Evolutionary conservation across 2,888 invertebrate genomes (phyloP), one percentile per base, ranked within the genome.

Genomic region (Tanypteryx hageni): DNA sequence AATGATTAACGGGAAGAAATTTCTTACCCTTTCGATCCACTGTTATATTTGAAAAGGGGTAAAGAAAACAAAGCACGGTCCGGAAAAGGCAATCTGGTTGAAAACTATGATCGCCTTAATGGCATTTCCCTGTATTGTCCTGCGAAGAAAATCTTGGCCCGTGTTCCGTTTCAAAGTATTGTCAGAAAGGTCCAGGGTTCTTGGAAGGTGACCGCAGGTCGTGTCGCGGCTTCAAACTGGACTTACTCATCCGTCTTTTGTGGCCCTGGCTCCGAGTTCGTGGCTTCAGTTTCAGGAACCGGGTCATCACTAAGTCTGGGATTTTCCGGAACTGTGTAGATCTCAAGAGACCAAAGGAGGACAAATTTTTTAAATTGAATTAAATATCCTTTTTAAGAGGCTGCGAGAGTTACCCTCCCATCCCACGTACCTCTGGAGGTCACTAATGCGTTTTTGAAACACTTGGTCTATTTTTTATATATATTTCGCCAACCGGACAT

Each of bases 261-360:
- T 59, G 31, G 89, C 31, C 64, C 59, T 59, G 27, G 27, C 27
- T 61, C 61, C 27, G 64, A 22, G 89, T n/a, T n/a, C 44, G 68
- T 68, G 61, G 61, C 64, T 44, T 64, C 89, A 89, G 68, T 89
- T 89, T 64, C 58, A 58, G 89, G 68, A 89, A 89, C 68, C 89
- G 64, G 89, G 89, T 89, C 89, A 89, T 64, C 89, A 11, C 64
- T 44, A 89, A 89, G 89, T 89, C 11, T n/a, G 44, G 89, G 89
- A 56, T 68, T 68, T 89, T 89, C 68, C 86, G 18, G 76, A 13
- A 18, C 76, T 27, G 4, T 76, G 76, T 27, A 22, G 76, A n/a
- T 76, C 76, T 76, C 76, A 22, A 27, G 76, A 27, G 76, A 76
- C 76, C 76, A 27, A 76, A 13, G 68, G 68, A 0, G 10, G 68